Conservation (phyloP, 2,113 vertebrate genomes). For the Noctilio leporinus region DNA sequence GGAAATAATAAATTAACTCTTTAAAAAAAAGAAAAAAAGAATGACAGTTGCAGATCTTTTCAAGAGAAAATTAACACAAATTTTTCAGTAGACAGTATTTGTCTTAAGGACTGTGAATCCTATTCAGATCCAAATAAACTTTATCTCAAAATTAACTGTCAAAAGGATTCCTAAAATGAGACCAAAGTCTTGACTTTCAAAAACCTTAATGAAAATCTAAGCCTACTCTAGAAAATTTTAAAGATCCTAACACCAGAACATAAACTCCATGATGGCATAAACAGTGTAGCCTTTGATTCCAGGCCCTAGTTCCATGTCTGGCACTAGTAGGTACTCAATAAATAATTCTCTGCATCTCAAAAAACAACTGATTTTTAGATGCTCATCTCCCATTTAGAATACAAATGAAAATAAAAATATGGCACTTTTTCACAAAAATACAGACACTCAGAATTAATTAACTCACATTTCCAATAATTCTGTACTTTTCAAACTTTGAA, state of each 20-base stretch:
- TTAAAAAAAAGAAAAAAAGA: too few relatives aligned
- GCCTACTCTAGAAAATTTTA: neutral
- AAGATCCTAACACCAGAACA: neutral
- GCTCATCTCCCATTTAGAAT: neutral
- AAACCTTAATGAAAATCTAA: neutral
- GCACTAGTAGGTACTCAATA: neutral
- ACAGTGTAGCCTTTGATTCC: neutral
- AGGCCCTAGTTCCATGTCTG: neutral
- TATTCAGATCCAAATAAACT: slow-evolving; percentile 2
- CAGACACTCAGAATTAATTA: neutral
- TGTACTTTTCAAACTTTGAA: neutral
- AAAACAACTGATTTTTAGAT: neutral
- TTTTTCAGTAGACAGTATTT: neutral
- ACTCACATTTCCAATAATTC: neutral
- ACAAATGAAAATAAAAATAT: neutral
- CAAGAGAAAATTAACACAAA: neutral
- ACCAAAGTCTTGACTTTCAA: slow-evolving; percentile 13
- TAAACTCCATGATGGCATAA: neutral
- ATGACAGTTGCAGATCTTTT: neutral
- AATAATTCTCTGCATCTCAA: neutral
- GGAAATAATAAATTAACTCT: too few relatives aligned
- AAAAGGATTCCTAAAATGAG: neutral
- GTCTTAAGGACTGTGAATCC: neutral
- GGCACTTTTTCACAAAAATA: neutral
- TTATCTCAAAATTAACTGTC: slow-evolving; percentile 12